Evolutionary conservation across 2,888 invertebrate species (phyloP), one percentile per base, ranked within the genome.

Genomic region (Metopia argyrocephala): DNA sequence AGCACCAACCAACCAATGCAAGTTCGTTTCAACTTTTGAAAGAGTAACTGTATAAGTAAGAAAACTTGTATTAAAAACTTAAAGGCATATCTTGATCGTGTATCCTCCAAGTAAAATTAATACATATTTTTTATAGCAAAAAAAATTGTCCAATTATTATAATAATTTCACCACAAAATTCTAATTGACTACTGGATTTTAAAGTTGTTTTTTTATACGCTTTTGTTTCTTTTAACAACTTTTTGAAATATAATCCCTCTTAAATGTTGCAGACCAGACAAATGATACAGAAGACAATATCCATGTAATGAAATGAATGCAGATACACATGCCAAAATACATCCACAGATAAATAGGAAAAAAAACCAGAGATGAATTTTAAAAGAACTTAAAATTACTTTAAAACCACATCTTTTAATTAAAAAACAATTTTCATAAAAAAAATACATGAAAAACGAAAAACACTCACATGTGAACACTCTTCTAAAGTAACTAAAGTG

Each of bases 321-420:
- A 76, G 70, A 48, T 6, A 76, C 56, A 76, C 48, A 62, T 54
- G 59, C 21, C 18, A 71, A 45, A 20, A 65, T 20, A 48, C 52
- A 25, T 18, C 9, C 38, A 38, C 38, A 38, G 12, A 38, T 2
- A 31, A 28, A 59, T 12, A 59, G 31, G 5, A 20, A 15, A 20
- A 48, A 48, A 18, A 48, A 48, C 0, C 12, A 38, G 38, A 2
- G 12, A 0, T 1, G 31, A 31, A 2, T 31, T 31, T 15, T 15
- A 15, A 56, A 56, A 56, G 25, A 46, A 50, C 50, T 31, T 31
- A 50, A 74, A 74, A 69, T 73, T 76, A 69, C 74, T 66, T 38
- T 66, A 56, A 71, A 78, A 68, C 78, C 81, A 52, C 78, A 78
- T 78, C 70, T 74, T 78, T 75, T 78, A 81, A 81, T 81, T 81